Base-by-base conservation (phyloP, 1,140 invertebrate species). In the Scylla paramamosain region DNA sequence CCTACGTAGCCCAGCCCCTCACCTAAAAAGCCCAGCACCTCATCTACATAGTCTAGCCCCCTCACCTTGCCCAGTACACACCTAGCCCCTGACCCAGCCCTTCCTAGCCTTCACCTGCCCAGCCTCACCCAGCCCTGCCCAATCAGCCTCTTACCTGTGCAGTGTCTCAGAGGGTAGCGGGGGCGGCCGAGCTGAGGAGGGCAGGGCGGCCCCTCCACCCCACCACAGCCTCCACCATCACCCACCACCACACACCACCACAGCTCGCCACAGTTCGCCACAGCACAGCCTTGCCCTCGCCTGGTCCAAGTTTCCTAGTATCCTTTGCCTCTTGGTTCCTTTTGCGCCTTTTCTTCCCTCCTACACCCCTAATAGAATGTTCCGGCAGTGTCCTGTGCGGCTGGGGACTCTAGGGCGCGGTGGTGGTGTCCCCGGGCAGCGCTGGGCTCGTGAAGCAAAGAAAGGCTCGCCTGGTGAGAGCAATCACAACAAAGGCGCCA, bases 401-500 rank as follows among this genome's bases (percentile, higher is more conserved):
- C 67, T n/a, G 67, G 67, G 67, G 67, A 12, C 12, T 59, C 12
- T 0, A 59, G 52, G 52, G 52, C 16, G 52, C 16, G 52, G 52
- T 20, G 0, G 52, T 59, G 14, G 28, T 48, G 89, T 45, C 59
- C 32, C 20, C 59, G 87, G 67, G 48, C 25, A 48, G 29, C 39
- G 48, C 91, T 92, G 83, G 67, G 39, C 82, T n/a, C 93, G 25
- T 32, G 86, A 94, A 94, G 28, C 67, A 7, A 77, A 48, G 87
- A 32, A 20, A 90, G 32, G 87, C 59, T 94, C 93, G 31, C 88
- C 93, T 94, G 59, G 87, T 91, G 87, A 88, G 94, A 95, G 89
- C 90, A 95, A 95, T 95, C 94, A 95, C 94, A 95, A 95, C 94
- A 95, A 95, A 95, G 94, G 45, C 94, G 94, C 94, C 94, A 95